Base-by-base conservation (phyloP, 2,888 invertebrate species). In the Parapristionchus giblindavisi region DNA sequence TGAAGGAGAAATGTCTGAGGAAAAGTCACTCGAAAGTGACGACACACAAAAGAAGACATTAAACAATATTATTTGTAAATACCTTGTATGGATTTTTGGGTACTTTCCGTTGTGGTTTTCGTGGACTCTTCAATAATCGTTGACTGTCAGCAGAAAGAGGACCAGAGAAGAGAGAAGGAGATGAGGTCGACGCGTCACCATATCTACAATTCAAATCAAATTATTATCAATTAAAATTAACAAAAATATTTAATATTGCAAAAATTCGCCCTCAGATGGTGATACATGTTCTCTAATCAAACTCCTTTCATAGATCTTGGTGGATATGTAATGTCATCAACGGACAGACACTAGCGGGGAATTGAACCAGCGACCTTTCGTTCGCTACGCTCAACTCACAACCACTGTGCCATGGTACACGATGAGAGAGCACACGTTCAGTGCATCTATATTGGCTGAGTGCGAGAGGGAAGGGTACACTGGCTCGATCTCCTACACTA, bases 51-150 rank as follows among this genome's bases (percentile, higher is more conserved):
- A n/a, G n/a, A n/a, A n/a, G n/a, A n/a, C n/a, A n/a, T n/a, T n/a
- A n/a, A 56, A 21, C 27, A 56, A 56, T 24, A 56, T 24, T 56
- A 17, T 56, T 56, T 24, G 56, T 24, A 21, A 21, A 32, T 92
- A 90, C 93, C 91, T 99, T 99, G 90, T 97, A 99, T 1, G 99
- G 99, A 89, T 98, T 96, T 89, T 97, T 92, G 1, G 97, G 96
- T 84, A 99, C 99, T 91, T 99, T 99, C 80, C 99, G 90, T 1
- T 96, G 95, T n/a, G 97, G 95, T 89, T 98, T 98, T 80, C 97
- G 92, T 0, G 98, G 98, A 0, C 96, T 97, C 52, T 96, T 91
- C 68, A 98, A 90, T 5, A 98, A 90, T 87, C 95, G 94, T 90
- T 97, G 97, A 80, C 96, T 96, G 89, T 96, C 96, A 40, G 94